These are phyloP conservation scores for Drosophila hydei DNA, from an alignment of 1,140 invertebrate species.

Conservation along the genomic window DNA sequence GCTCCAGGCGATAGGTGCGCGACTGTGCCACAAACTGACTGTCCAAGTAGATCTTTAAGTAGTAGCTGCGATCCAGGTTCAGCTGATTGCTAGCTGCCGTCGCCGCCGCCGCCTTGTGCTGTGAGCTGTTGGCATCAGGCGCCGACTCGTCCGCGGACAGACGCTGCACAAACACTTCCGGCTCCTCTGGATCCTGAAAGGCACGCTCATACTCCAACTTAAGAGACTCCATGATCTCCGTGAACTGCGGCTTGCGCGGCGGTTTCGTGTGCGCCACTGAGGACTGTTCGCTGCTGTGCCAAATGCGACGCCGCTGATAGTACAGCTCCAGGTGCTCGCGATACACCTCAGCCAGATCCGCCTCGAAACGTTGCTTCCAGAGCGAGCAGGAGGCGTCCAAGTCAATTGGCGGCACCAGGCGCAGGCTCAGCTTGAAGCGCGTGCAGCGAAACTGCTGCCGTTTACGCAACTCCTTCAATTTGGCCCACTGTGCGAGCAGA, in stretches of 20 bases:
- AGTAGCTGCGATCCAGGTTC: constrained; percentile 72
- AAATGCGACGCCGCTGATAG: constrained; percentile 68
- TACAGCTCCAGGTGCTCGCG: constrained; percentile 74
- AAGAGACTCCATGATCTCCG: constrained; percentile 68
- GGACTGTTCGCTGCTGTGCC: constrained; percentile 19
- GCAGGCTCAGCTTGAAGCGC: constrained; percentile 77
- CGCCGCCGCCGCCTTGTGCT: background rate
- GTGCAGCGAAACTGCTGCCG: constrained; percentile 81
- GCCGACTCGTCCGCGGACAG: constrained; percentile 47
- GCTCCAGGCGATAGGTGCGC: constrained; percentile 71
- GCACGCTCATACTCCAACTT: constrained; percentile 78
- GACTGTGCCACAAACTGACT: constrained; percentile 65
- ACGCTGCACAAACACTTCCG: constrained; percentile 83
- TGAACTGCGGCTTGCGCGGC: constrained; percentile 75
- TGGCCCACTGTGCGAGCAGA: constrained; percentile 82
- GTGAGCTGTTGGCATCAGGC: background rate
- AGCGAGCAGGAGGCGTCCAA: constrained; percentile 41
- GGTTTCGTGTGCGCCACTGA: constrained; percentile 22
- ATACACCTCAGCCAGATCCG: constrained; percentile 82
- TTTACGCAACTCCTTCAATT: constrained; percentile 77
- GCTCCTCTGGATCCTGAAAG: constrained; percentile 85
- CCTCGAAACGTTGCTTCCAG: constrained; percentile 72
- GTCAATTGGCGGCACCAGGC: constrained; percentile 58
- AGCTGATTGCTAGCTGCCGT: constrained; percentile 15
- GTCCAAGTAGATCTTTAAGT: constrained; percentile 70